Conservation (phyloP, 2,888 invertebrate genomes). For the Cheilosia vernalis region DNA sequence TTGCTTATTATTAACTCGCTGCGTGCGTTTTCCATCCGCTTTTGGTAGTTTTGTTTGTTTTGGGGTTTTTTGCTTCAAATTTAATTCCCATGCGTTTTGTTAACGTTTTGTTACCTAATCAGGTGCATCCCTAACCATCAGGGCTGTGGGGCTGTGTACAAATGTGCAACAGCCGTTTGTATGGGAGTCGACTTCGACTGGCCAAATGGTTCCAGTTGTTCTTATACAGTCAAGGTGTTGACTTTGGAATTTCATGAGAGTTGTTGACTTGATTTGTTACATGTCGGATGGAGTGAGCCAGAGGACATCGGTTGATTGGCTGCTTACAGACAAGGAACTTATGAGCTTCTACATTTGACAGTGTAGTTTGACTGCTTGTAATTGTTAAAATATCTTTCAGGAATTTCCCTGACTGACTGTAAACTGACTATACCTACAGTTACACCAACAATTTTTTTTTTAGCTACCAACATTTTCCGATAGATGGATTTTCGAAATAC, state of each 20-base stretch:
- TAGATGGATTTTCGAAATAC: too few relatives aligned
- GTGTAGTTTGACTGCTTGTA: too few relatives aligned
- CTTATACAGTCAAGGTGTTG: constrained; percentile 27
- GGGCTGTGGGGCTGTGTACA: constrained; percentile 50
- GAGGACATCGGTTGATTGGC: not conserved
- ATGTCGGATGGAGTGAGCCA: too few relatives aligned
- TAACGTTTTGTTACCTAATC: constrained; percentile 64
- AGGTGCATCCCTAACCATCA: constrained; percentile 67
- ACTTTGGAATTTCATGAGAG: constrained; percentile 38
- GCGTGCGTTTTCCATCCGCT: constrained; percentile 53
- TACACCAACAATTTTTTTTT: too few relatives aligned
- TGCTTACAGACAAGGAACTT: too few relatives aligned
- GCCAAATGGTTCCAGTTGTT: constrained; percentile 46
- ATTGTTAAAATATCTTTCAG: too few relatives aligned
- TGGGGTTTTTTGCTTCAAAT: constrained; percentile 25
- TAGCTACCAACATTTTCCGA: too few relatives aligned
- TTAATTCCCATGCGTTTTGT: constrained; percentile 67
- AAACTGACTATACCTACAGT: too few relatives aligned
- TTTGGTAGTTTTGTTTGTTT: constrained; percentile 6
- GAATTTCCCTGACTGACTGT: too few relatives aligned
- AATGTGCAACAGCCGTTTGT: constrained; percentile 46
- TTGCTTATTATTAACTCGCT: constrained; percentile 49
- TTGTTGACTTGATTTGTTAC: constrained; percentile 7
- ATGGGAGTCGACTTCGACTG: constrained; percentile 14
- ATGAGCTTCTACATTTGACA: too few relatives aligned